Base-by-base conservation (phyloP, 1,140 invertebrate species). In the Tetramorium alpestre region DNA sequence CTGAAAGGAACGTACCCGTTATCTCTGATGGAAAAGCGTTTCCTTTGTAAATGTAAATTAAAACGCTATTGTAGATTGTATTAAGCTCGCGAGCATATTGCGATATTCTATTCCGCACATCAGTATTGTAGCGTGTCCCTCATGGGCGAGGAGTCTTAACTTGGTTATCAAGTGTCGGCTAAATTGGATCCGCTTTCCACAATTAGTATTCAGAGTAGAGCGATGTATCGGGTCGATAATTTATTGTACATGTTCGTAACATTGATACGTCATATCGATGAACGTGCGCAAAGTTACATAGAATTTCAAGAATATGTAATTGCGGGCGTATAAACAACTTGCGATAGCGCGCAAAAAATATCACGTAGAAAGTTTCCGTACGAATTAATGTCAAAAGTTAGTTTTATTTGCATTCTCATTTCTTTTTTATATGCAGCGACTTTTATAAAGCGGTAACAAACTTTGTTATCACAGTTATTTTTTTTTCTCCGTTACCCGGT, bases 111-210 rank as follows among this genome's bases (percentile, higher is more conserved):
- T 73, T 84, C 54, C 38, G 54, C 28, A 44, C 13, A 22, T 70
- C 65, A 60, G 69, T 60, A 84, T 56, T 73, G 67, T 22, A 47
- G 47, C 44, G 18, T 73, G 85, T 80, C 70, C 49, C 65, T 87
- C 58, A 58, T 84, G 67, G 67, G 38, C 67, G 85, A 86, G 77
- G 69, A 81, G 69, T 54, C 86, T 73, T 88, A 91, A 91, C 88
- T 90, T 78, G 86, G 88, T 91, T 91, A 88, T 82, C 67, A 51
- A 54, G 80, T 88, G 86, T 90, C 88, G 78, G 64, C 38, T 88
- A 88, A 80, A 91, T 91, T 91, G 80, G 65, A 85, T 90, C 82
- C 85, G 69, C 82, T 85, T 89, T 89, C 72, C 70, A n/a, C 64
- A 67, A 77, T 86, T 85, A 49, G 80, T 88, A 87, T 87, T 73